A percentile compares a stretch with the other conserved stretches of the same genome.
Evolutionary conservation across 2,888 invertebrate genomes (phyloP).

Genomic region (Girardia tigrina): DNA sequence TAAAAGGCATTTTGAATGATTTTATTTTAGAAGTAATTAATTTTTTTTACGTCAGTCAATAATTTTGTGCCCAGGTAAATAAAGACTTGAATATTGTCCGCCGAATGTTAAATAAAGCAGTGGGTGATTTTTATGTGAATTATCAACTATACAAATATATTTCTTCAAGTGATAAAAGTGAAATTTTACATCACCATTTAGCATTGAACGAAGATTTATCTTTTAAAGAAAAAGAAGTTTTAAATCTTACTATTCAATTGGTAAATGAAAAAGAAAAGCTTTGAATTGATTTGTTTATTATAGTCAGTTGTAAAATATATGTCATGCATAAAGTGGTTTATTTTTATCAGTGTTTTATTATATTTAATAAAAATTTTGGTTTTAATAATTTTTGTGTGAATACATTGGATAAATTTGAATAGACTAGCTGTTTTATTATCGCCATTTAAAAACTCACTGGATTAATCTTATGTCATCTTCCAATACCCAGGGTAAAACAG

Average conservation of each 20-base stretch:
- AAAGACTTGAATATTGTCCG: conserved; percentile 16
- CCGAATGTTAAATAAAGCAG: neutral
- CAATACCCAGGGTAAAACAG: too few relatives aligned
- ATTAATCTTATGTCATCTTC: too few relatives aligned
- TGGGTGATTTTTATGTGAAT: neutral
- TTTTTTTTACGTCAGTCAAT: neutral
- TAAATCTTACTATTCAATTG: neutral
- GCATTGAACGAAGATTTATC: neutral
- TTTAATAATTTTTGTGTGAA: too few relatives aligned
- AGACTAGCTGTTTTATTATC: too few relatives aligned
- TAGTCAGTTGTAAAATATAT: too few relatives aligned
- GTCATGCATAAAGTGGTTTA: too few relatives aligned
- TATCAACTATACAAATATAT: neutral
- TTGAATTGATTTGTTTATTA: too few relatives aligned
- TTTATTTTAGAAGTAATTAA: neutral
- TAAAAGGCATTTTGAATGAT: neutral
- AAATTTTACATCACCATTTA: conserved; percentile 8
- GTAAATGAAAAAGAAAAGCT: neutral
- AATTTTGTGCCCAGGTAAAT: neutral
- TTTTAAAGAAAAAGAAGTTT: neutral
- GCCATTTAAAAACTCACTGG: too few relatives aligned
- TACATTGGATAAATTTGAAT: too few relatives aligned
- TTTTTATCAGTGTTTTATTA: too few relatives aligned
- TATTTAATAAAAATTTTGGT: too few relatives aligned
- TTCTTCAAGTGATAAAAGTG: neutral